Evolutionary conservation across 2,888 invertebrate species (phyloP).

Genomic region (Pedicia rivosa): DNA sequence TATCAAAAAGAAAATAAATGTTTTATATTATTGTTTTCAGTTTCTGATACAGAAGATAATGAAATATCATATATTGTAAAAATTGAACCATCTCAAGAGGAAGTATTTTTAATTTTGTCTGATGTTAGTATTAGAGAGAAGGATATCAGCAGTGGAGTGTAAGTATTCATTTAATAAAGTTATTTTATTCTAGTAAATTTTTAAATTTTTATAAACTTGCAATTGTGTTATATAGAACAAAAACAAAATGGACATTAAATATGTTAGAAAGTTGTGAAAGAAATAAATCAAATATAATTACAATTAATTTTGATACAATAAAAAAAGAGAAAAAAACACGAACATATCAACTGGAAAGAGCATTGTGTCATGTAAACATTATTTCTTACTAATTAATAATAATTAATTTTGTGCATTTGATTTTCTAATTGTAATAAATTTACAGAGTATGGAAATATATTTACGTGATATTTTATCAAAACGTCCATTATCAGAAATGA

Average conservation of each 20-base stretch:
- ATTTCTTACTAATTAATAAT: slow-evolving; percentile 1
- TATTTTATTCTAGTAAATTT: no score
- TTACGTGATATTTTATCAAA: slow-evolving; percentile 32
- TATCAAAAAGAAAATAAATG: no score
- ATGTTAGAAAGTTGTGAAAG: slow-evolving; percentile 35
- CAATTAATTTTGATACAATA: slow-evolving; percentile 44
- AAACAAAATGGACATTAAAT: slow-evolving; percentile 35
- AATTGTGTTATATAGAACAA: slow-evolving; percentile 20
- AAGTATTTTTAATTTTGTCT: slow-evolving; percentile 33
- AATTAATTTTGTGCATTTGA: slow-evolving; percentile 3
- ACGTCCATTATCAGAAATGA: slow-evolving; percentile 33
- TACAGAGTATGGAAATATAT: slow-evolving; percentile 32
- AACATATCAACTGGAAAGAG: slow-evolving; percentile 38
- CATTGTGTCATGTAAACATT: slow-evolving; percentile 35
- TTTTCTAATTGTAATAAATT: slow-evolving; percentile 9
- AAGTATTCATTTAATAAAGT: slow-evolving; percentile 18
- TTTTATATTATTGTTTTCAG: no score
- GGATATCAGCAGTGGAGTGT: slow-evolving; percentile 31
- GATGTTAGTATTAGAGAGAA: slow-evolving; percentile 35
- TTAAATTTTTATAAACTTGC: no score
- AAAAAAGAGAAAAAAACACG: slow-evolving; percentile 39
- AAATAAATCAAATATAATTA: slow-evolving; percentile 32
- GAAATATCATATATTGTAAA: slow-evolving; percentile 25
- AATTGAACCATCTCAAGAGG: slow-evolving; percentile 22
- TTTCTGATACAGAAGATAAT: slow-evolving; percentile 29